A percentile compares a stretch with the other conserved stretches of the same genome.
phyloP scores from a whole-genome alignment of 2,888 invertebrate genomes.

The Scrobipalpa costella region DNA sequence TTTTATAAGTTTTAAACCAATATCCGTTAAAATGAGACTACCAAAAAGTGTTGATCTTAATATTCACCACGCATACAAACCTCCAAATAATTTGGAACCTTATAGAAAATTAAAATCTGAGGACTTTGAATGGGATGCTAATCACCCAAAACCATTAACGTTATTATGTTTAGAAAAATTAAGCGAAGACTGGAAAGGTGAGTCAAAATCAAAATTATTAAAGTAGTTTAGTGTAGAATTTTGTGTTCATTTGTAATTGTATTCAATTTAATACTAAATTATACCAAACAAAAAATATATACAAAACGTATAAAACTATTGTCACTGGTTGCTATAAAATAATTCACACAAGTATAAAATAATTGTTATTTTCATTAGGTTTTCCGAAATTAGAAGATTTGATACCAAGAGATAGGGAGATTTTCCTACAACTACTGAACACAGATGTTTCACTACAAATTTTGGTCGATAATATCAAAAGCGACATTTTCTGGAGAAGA shows the following conservation, averaged over 20 bases:
- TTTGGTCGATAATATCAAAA: constrained; percentile 71
- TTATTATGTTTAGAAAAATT: constrained; percentile 73
- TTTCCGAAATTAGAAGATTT: constrained; percentile 60
- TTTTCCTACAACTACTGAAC: constrained; percentile 66
- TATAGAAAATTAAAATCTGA: constrained; percentile 72
- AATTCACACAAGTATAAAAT: too few relatives aligned
- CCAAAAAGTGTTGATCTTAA: constrained; percentile 66
- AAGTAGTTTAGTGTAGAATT: too few relatives aligned
- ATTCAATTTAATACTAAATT: too few relatives aligned
- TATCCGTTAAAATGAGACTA: constrained; percentile 48
- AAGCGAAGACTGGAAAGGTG: constrained; percentile 71
- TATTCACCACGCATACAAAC: constrained; percentile 69
- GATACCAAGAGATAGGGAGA: constrained; percentile 67
- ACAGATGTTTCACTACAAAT: constrained; percentile 66
- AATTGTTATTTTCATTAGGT: constrained; percentile 43
- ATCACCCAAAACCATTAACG: constrained; percentile 70
- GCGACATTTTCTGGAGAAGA: constrained; percentile 75
- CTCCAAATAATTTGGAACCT: constrained; percentile 58
- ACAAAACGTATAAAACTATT: too few relatives aligned
- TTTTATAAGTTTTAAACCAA: not conserved
- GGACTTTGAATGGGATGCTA: constrained; percentile 75
- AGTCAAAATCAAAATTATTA: constrained; percentile 27
- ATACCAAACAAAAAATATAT: too few relatives aligned
- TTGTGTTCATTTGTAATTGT: too few relatives aligned
- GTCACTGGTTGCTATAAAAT: too few relatives aligned